Base-by-base conservation (phyloP, 2,888 invertebrate genomes). In the Microchrysa polita region DNA sequence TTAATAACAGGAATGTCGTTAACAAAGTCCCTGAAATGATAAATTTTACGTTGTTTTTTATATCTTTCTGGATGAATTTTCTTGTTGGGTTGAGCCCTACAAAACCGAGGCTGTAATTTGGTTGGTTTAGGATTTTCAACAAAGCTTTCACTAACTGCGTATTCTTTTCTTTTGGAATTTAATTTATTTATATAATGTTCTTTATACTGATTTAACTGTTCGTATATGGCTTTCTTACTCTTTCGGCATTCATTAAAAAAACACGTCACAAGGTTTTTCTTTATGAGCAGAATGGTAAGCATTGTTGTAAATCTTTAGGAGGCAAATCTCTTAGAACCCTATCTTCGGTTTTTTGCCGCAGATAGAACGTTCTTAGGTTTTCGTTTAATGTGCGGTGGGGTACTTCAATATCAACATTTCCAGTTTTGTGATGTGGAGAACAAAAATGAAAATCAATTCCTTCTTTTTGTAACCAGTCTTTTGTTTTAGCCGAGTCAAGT, bases 361-460 rank as follows among this genome's bases (percentile, higher is more conserved):
- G 22, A 20, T 65, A 48, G 48, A 42, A 65, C 48, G 65, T 48
- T 16, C 65, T 44, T 22, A 65, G n/a, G n/a, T 65, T 65, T 48
- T 65, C 65, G 16, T 65, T 65, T 34, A 65, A 52, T 12, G 65
- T 65, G 10, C 65, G 65, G 22, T 65, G 65, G 14, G 65, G 48
- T 27, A 67, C 67, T 53, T 67, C 67, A 53, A 67, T 52, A 16
- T 67, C 52, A 53, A 9, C 67, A 16, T 67, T 67, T 10, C 65
- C 65, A 7, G 65, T 48, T 67, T 52, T 67, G n/a, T 67, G 53
- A 34, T 67, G 67, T n/a, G 67, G 67, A 18, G 67, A 67, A 34
- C 67, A 67, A 52, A 67, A 67, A 34, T 67, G 67, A 53, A 67
- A 27, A 53, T 67, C 53, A 18, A 67, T 53, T 27, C 23, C 23